These are phyloP conservation scores for Eupithecia subumbrata DNA, from an alignment of 2,888 invertebrate genomes.

Conservation along the genomic window DNA sequence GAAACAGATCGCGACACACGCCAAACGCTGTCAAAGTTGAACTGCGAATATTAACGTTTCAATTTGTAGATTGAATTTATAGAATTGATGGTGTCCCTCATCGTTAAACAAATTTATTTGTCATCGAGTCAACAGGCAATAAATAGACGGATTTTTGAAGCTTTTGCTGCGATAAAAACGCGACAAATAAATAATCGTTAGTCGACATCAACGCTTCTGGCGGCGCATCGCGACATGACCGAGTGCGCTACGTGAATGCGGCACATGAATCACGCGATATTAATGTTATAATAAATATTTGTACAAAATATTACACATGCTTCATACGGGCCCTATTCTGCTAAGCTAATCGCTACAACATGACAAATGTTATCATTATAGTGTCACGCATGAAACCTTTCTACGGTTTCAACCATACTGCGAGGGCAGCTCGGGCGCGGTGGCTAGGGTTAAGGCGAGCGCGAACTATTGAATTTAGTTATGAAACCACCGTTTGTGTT, in stretches of 20 bases:
- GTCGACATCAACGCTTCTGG: slow-evolving; percentile 21
- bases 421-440: no score
- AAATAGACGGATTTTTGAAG: slow-evolving; percentile 43
- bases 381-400: background rate
- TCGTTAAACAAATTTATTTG: slow-evolving; percentile 54
- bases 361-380: background rate
- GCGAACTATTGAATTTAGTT: no score
- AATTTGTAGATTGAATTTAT: slow-evolving; percentile 51
- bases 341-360: background rate
- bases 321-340: background rate
- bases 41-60: slow-evolving; percentile 34
- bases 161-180: slow-evolving; percentile 39
- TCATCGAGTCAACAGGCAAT: slow-evolving; percentile 46
- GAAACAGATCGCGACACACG: slow-evolving; percentile 10
- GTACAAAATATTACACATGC: background rate
- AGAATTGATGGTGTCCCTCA: slow-evolving; percentile 53
- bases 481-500: no score
- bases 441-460: no score
- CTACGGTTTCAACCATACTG: no score
- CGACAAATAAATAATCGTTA: slow-evolving; percentile 28
- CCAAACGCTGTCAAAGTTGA: slow-evolving; percentile 4
- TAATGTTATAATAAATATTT: background rate
- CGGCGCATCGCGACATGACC: slow-evolving; percentile 19
- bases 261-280: background rate
- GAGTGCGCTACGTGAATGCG: background rate